Base-by-base conservation (phyloP, 2,888 invertebrate genomes). In the Nomada hirtipes region DNA sequence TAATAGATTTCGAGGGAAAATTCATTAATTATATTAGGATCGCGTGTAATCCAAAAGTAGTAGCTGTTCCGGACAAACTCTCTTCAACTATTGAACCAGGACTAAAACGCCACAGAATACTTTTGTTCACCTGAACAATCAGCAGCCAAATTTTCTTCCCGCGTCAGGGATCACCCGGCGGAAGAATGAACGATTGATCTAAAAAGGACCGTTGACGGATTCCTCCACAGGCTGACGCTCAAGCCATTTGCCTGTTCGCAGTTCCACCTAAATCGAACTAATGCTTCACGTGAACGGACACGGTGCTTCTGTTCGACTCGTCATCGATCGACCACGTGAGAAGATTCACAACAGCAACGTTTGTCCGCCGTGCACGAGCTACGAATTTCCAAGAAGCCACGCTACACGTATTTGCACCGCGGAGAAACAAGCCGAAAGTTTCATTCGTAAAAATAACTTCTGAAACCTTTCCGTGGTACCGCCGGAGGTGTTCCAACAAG, bases 381-480 rank as follows among this genome's bases (percentile, higher is more conserved):
- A 9, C 2, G 26, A 57, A 44, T 57, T 44, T 36, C 18, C 1
- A 11, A 23, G 42, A 55, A 23, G 4, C 42, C 18, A 18, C 20
- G 13, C n/a, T 0, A 4, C 11, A 9, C 23, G 15, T 42, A 11
- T 23, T 23, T 4, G 2, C 4, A 11, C 15, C 67, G 11, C 15
- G 20, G 15, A 42, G 36, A 55, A 36, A 18, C 68, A 18, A 11
- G 23, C 7, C n/a, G n/a, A 53, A 4, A 4, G 53, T 2, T n/a
- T 55, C 42, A 23, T 0, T 15, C n/a, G 68, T 55, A 70, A 60
- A 71, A 71, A 71, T 71, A 71, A 60, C 70, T 36, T 36, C 36
- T 10, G n/a, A 3, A 59, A 47, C 47, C 15, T 47, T 47, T 59
- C 13, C 44, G 4, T 9, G n/a, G 1, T 0, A 2, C 15, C 53